Evolutionary conservation across 2,113 vertebrate genomes (phyloP).

Genomic region (Callocephalon fimbriatum): DNA sequence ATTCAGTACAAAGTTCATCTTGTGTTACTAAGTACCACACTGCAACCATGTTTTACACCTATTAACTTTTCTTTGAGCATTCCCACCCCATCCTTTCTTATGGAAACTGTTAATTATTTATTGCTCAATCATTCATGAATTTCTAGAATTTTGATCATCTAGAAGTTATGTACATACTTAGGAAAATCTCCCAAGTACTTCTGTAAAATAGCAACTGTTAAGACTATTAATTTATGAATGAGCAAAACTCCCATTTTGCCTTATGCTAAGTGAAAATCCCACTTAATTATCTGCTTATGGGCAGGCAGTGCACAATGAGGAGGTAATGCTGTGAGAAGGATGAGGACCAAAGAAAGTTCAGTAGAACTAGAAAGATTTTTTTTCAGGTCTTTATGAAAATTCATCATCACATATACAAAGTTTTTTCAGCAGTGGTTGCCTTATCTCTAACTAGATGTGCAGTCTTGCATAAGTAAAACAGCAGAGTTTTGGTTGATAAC

Average conservation of each 20-base stretch:
- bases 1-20: background rate
- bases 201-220: background rate
- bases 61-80: background rate
- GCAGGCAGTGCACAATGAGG: background rate
- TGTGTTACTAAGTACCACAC: background rate
- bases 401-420: background rate
- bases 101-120: background rate
- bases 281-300: background rate
- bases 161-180: background rate
- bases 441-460: background rate
- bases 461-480: slow-evolving; percentile 29
- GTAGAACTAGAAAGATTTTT: background rate
- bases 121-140: background rate
- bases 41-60: background rate
- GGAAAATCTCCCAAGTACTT: background rate
- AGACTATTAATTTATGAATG: background rate
- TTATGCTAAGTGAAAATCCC: background rate
- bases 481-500: background rate
- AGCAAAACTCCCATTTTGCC: background rate
- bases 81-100: background rate
- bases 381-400: background rate
- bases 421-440: background rate
- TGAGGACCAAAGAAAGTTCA: background rate
- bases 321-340: background rate
- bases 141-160: background rate